These are phyloP conservation scores for Oncorhynchus clarkii DNA, from an alignment of 2,113 vertebrate species.

Conservation along the genomic window DNA sequence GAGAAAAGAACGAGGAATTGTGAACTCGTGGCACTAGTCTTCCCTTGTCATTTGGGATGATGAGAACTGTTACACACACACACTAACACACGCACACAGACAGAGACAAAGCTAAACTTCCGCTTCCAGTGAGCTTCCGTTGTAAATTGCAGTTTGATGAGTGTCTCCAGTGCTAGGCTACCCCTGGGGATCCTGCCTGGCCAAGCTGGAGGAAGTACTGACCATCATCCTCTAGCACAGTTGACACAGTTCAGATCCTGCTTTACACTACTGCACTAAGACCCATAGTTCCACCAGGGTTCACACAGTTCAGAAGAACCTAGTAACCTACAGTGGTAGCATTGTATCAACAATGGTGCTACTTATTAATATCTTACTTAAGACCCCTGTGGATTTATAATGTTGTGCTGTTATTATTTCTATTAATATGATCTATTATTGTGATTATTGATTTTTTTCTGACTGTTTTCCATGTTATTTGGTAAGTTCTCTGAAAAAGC, in stretches of 20 bases:
- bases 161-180: constrained; percentile 47
- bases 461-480: too few relatives aligned
- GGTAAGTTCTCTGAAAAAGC: too few relatives aligned
- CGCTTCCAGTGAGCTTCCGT: constrained; percentile 19
- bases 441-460: too few relatives aligned
- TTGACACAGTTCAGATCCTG: background rate
- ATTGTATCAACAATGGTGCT: too few relatives aligned
- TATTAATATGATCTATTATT: too few relatives aligned
- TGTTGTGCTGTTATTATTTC: too few relatives aligned
- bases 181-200: constrained; percentile 34
- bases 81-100: background rate
- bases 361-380: too few relatives aligned
- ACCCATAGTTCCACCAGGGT: background rate
- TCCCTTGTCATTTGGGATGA: background rate
- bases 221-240: too few relatives aligned
- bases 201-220: constrained; percentile 22
- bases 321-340: too few relatives aligned
- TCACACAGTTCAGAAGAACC: too few relatives aligned
- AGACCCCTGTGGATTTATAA: too few relatives aligned
- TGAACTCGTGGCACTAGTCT: background rate
- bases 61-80: background rate
- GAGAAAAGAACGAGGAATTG: too few relatives aligned
- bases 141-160: constrained; percentile 49
- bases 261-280: background rate
- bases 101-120: background rate